Evolutionary conservation across 2,797 vertebrate genomes (phyloP).

Genomic region (Sebastes minor): DNA sequence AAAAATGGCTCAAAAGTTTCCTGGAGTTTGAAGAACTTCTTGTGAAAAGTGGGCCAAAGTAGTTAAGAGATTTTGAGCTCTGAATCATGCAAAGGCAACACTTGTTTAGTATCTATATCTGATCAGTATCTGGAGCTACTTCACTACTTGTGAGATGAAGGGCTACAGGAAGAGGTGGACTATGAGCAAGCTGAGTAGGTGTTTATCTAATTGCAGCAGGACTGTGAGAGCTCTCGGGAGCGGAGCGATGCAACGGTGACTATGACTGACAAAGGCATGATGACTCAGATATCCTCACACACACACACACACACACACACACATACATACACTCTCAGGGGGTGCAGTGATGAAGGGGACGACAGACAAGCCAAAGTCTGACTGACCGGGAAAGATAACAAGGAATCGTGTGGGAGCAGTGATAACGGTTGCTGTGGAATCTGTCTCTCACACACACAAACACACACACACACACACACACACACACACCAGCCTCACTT

Average conservation of each 20-base stretch:
- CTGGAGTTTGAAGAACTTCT: not conserved
- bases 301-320: conserved; percentile 14
- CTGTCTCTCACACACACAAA: conserved; percentile 13
- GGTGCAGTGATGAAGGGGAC: conserved; percentile 30
- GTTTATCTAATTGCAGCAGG: conserved; percentile 49
- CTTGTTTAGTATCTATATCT: not conserved
- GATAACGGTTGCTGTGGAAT: conserved; percentile 52
- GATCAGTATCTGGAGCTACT: not conserved
- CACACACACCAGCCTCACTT: conserved; percentile 13
- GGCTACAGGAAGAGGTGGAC: conserved; percentile 19
- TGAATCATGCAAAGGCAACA: not conserved
- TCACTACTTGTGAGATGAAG: conserved; percentile 13
- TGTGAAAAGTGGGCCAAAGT: not conserved
- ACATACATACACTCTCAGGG: not conserved
- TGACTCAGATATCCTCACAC: conserved; percentile 40
- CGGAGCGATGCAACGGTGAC: conserved; percentile 11
- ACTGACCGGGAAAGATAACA: conserved; percentile 66
- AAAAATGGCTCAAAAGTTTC: not conserved
- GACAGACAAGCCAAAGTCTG: conserved; percentile 49
- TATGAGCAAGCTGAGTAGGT: conserved; percentile 35
- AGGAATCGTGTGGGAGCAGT: conserved; percentile 38
- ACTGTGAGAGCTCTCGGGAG: conserved; percentile 8
- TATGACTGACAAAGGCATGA: conserved; percentile 52
- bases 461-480: not conserved
- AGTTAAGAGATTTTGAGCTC: not conserved